These are phyloP conservation scores for Pteropus alecto DNA, from an alignment of 2,113 vertebrate genomes.

Conservation along the genomic window DNA sequence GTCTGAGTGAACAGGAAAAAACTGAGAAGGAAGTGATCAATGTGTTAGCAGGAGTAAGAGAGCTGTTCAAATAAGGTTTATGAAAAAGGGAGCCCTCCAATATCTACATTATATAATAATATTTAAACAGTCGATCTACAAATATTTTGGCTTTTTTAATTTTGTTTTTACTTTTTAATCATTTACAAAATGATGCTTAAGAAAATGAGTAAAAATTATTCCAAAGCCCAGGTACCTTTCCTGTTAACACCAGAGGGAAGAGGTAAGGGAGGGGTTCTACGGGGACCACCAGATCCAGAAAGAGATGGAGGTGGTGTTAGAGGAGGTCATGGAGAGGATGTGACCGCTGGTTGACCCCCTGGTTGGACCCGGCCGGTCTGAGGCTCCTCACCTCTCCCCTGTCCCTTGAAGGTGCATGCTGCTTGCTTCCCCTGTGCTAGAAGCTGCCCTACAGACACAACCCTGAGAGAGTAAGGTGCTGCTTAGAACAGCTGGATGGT, in stretches of 20 bases:
- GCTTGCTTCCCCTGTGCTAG: not conserved
- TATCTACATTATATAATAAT: not conserved
- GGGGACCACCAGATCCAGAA: not conserved
- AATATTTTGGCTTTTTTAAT: not conserved
- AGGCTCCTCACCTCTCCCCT: too few relatives aligned
- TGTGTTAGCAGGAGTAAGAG: not conserved
- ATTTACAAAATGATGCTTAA: not conserved
- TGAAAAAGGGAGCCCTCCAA: not conserved
- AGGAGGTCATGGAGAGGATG: not conserved
- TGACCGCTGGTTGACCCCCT: not conserved
- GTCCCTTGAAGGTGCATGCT: not conserved
- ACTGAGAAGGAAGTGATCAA: not conserved
- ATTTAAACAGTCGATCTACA: not conserved
- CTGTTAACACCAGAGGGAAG: not conserved
- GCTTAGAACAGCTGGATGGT: not conserved
- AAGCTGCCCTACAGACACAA: not conserved
- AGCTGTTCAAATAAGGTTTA: not conserved
- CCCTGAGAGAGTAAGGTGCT: too few relatives aligned
- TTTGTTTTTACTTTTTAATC: not conserved
- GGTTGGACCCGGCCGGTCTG: not conserved
- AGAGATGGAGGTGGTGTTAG: not conserved
- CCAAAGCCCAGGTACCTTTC: not conserved
- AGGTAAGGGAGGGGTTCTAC: not conserved
- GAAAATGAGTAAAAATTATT: not conserved
- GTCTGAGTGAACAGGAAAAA: not conserved